Percentiles rank a stretch among this genome's conserved stretches.
phyloP scores from a whole-genome alignment of 2,888 invertebrate genomes.

The Tryphoninae sp. region DNA sequence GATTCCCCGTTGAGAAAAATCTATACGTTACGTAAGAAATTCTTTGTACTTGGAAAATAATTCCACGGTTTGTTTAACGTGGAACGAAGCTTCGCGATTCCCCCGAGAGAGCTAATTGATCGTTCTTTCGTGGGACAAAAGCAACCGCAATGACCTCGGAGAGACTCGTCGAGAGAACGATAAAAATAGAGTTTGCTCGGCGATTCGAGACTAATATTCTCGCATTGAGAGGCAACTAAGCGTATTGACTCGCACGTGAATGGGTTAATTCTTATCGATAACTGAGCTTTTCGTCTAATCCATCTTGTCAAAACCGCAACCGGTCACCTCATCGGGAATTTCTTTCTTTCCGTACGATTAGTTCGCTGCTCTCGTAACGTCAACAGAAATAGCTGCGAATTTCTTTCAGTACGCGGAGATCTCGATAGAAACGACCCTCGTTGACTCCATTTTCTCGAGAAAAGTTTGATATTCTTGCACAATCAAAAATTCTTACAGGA shows the following conservation, averaged over 20 bases:
- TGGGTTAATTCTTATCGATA: slow-evolving; percentile 12
- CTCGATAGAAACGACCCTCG: no score
- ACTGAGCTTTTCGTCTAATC: slow-evolving; percentile 72
- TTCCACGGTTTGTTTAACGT: neutral
- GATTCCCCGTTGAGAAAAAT: no score
- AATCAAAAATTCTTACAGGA: no score
- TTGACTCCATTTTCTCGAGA: no score
- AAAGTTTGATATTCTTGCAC: no score
- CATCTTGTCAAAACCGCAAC: slow-evolving; percentile 45
- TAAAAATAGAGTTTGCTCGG: slow-evolving; percentile 7
- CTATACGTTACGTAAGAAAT: neutral
- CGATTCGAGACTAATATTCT: neutral
- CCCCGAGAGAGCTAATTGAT: neutral
- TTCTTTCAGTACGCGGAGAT: no score
- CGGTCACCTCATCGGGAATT: no score
- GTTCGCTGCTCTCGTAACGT: no score
- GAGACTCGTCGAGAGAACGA: neutral
- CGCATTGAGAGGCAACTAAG: neutral
- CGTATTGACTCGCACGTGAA: neutral
- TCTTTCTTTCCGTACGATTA: no score
- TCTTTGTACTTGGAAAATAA: slow-evolving; percentile 11
- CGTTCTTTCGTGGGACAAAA: slow-evolving; percentile 29
- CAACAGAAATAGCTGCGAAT: no score
- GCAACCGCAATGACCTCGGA: slow-evolving; percentile 2
- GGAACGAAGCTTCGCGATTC: neutral